Evolutionary conservation across 2,113 vertebrate species (phyloP), one percentile per base, ranked within the genome.

Genomic region (Kryptolebias marmoratus): DNA sequence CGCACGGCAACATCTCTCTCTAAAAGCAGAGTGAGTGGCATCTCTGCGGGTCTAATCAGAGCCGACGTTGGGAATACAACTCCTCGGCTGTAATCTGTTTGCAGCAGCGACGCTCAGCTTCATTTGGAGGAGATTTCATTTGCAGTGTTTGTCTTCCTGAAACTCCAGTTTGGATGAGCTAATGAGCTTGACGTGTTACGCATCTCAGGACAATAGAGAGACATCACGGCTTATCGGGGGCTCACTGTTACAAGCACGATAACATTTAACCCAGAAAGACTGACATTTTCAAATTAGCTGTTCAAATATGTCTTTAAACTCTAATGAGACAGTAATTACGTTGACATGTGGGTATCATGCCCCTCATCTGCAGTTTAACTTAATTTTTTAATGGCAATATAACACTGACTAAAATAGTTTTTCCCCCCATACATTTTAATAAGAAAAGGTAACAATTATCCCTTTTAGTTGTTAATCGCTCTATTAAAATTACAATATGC

Each of bases 121-220:
- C 78, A 76, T 85, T 86, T 81, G 82, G 30, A 62, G 79, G 56
- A 81, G 69, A 85, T 87, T 85, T 89, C 73, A 85, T 81, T 84
- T 75, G 77, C 64, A 13, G 54, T 70, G 77, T 87, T 89, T 88
- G 82, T 84, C 76, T 89, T 80, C 44, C 72, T 75, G 31, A 50
- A 79, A 77, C 71, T 69, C 76, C 68, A 79, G 73, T 80, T 79
- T 81, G 68, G 71, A 48, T 16, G 77, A 63, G 71, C 75, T 85
- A 87, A 90, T 87, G 81, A 87, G 82, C 78, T 75, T 55, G 73
- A 81, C 72, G 61, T 56, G 56, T 68, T 5, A n/a, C 10, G 57
- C 68, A 27, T 63, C 79, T 84, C 79, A 63, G 77, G 83, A 79
- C 82, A 76, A 85, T 73, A 65, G 70, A n/a, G 42, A 79, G 65